These are phyloP conservation scores for Sminthurinus aureus DNA, from an alignment of 2,888 invertebrate genomes.

Conservation along the genomic window DNA sequence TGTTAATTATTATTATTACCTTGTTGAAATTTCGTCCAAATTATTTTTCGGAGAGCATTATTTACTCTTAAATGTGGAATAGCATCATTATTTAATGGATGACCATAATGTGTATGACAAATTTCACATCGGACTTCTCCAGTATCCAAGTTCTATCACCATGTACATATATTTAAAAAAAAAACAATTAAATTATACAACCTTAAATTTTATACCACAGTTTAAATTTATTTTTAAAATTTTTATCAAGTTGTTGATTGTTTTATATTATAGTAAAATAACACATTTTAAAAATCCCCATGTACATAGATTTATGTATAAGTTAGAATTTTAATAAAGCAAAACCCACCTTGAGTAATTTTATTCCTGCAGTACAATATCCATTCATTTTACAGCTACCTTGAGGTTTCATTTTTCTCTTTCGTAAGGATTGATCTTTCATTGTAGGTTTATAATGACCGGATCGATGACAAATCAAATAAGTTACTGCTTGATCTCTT, in stretches of 20 bases:
- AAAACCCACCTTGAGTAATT: conserved; percentile 53
- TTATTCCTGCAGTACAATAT: conserved; percentile 59
- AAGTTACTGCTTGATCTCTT: conserved; percentile 56
- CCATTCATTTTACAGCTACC: conserved; percentile 59
- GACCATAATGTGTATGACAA: conserved; percentile 59
- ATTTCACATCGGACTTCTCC: conserved; percentile 52
- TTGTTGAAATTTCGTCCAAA: conserved; percentile 57
- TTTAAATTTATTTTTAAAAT: no score
- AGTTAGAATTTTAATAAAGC: no score
- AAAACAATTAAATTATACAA: no score
- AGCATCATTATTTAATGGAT: conserved; percentile 55
- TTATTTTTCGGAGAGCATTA: conserved; percentile 48
- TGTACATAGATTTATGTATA: no score
- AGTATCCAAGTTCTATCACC: conserved; percentile 51
- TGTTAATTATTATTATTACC: conserved; percentile 42
- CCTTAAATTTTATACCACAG: no score
- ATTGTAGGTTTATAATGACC: conserved; percentile 59
- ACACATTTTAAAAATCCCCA: no score
- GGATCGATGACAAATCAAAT: conserved; percentile 58
- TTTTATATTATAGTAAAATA: no score
- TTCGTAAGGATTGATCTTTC: conserved; percentile 47
- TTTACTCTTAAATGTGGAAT: conserved; percentile 57
- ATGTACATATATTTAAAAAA: no score
- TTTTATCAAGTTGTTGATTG: no score
- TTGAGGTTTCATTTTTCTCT: conserved; percentile 59